Base-by-base conservation (phyloP, 2,888 invertebrate species). In the Tipula lateralis region DNA sequence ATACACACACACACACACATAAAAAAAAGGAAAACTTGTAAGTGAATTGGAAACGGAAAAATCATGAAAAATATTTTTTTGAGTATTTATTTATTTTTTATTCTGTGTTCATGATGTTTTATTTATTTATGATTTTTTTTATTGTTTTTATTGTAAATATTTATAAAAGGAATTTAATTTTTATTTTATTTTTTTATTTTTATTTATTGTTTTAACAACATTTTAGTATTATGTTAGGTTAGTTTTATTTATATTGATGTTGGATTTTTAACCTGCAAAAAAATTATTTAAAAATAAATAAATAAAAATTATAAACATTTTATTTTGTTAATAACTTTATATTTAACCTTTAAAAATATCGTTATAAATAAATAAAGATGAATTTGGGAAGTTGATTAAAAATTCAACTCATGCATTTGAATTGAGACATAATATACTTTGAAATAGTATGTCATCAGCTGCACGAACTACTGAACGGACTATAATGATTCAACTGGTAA, bases 101-200 rank as follows among this genome's bases (percentile, higher is more conserved):
- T 66, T 66, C 66, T 66, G 66, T 66, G 66, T 66, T 66, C 66
- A 66, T 66, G 66, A 66, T 66, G 66, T 66, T 66, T 66, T 66
- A 66, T 66, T 66, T 66, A 66, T 66, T 66, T 66, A 66, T 66
- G 66, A 66, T 66, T 24, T 66, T 66, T 66, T 66, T 66, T 66
- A 66, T 66, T 66, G 66, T 66, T 66, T 66, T 66, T 66, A 66
- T 66, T 66, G 66, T 66, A 66, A 66, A 66, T 66, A 66, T 66
- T 66, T 66, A 66, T 66, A 66, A 66, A 66, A 66, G 66, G 66
- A 66, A 66, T 66, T 66, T 66, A 66, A 44, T 44, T 44, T 44
- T 44, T n/a, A n/a, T n/a, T n/a, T n/a, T n/a, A n/a, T n/a, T n/a
- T n/a, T n/a, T n/a, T n/a, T n/a, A n/a, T n/a, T n/a, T n/a, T n/a